Evolutionary conservation across 1,140 invertebrate genomes (phyloP).

Genomic region (Sitophilus oryzae): DNA sequence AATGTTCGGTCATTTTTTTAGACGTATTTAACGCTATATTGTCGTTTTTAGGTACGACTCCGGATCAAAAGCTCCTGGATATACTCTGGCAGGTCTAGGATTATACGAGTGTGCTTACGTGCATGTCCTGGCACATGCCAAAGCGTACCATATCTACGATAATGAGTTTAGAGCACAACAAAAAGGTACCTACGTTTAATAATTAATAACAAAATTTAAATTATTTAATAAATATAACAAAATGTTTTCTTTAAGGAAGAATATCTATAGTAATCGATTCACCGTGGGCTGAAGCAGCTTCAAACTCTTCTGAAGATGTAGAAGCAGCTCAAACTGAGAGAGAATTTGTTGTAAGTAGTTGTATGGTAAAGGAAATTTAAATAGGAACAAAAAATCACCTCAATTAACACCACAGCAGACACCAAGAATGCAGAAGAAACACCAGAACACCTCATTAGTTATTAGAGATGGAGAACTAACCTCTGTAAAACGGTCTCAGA

Average conservation of each 20-base stretch:
- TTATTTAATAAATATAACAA: constrained; percentile 4
- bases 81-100: constrained; percentile 1
- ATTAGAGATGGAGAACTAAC: too few species aligned
- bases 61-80: constrained; percentile 23
- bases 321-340: constrained; percentile 18
- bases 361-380: not conserved
- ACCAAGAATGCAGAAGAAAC: too few species aligned
- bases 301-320: constrained; percentile 11
- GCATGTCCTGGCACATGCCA: constrained; percentile 26
- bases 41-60: constrained; percentile 17
- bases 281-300: constrained; percentile 16
- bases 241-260: constrained; percentile 1
- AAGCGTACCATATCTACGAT: constrained; percentile 51
- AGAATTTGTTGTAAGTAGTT: constrained; percentile 23
- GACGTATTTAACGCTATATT: too few species aligned
- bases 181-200: constrained; percentile 34
- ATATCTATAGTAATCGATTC: constrained; percentile 18
- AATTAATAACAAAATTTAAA: constrained; percentile 21
- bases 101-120: constrained; percentile 19
- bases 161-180: constrained; percentile 44
- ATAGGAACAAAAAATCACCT: too few species aligned
- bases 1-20: too few species aligned
- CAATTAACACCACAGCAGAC: too few species aligned
- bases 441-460: too few species aligned
- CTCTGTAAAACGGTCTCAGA: too few species aligned